Base-by-base conservation (phyloP, 2,888 invertebrate species). In the Cheilosia impressa region DNA sequence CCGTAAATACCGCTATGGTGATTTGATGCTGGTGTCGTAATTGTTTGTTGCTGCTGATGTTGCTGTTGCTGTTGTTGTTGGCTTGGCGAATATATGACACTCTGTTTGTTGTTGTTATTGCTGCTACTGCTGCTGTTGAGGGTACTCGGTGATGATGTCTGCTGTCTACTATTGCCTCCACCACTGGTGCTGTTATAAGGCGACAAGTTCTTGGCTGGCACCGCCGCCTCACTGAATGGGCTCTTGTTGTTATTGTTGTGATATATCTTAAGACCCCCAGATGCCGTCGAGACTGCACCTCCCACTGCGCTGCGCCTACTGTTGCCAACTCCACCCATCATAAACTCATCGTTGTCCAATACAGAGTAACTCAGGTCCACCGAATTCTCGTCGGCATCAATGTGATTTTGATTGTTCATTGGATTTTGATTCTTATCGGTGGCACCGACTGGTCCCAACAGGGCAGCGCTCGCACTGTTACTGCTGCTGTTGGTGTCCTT, bases 401-500 rank as follows among this genome's bases (percentile, higher is more conserved):
- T 87, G 71, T 88, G 88, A 84, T 84, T 87, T 73, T 87, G 87
- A 87, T 82, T 89, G 77, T 76, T 72, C 10, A 85, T 62, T 24
- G 57, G 45, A 57, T 81, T 85, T 57, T 85, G 85, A 82, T 87
- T 87, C 38, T 87, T 87, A 38, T 87, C 85, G 77, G 43, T 80
- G 55, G 31, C 69, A 73, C 53, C 60, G 4, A 13, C 13, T 38
- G 38, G 38, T 13, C 4, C 13, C 13, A 73, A 15, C 27, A 87
- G 82, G 66, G 78, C 66, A 63, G 80, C 60, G 45, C 27, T 73
- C 50, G 73, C 80, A 76, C 69, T 87, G 78, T 77, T 87, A 73
- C 50, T 84, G 57, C 84, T 81, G 63, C 79, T 87, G 81, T 68
- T 81, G 15, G 66, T 60, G 27, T 94, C 94, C 89, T 95, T 95